Conservation (phyloP, 2,888 invertebrate species). For the Hypomecis punctinalis region DNA sequence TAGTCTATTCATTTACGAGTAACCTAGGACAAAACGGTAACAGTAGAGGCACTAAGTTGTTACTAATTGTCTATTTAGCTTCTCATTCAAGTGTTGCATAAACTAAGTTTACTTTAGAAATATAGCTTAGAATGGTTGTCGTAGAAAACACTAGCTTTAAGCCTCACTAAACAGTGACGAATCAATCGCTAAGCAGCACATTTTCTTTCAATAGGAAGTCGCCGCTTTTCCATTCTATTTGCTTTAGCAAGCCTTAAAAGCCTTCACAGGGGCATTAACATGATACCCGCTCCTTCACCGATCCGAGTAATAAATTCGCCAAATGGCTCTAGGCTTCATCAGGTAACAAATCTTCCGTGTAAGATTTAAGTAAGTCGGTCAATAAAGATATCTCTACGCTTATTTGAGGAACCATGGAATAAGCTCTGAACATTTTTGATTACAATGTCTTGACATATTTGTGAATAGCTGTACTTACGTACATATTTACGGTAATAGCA, state of each 20-base stretch:
- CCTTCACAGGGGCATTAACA: slow-evolving; percentile 34
- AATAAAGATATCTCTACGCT: slow-evolving; percentile 34
- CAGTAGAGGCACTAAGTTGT: background rate
- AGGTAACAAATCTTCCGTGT: slow-evolving; percentile 40
- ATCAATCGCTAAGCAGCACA: slow-evolving; percentile 23
- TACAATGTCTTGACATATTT: slow-evolving; percentile 24
- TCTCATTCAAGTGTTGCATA: background rate
- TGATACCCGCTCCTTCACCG: slow-evolving; percentile 36
- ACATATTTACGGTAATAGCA: background rate
- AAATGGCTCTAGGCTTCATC: slow-evolving; percentile 39
- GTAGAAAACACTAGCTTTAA: background rate
- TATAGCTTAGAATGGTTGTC: background rate
- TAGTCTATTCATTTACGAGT: background rate
- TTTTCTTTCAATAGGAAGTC: slow-evolving; percentile 28
- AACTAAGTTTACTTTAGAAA: too few relatives aligned
- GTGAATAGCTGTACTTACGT: background rate
- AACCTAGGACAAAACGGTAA: background rate
- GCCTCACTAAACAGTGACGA: background rate
- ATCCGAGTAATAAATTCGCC: slow-evolving; percentile 35
- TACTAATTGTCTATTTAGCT: background rate
- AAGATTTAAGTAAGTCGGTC: slow-evolving; percentile 39
- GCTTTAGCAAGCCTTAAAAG: slow-evolving; percentile 32
- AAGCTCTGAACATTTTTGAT: slow-evolving; percentile 18
- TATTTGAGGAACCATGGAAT: slow-evolving; percentile 23
- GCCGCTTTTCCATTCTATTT: slow-evolving; percentile 29